A percentile compares a stretch with the other conserved stretches of the same genome.
Evolutionary conservation across 2,888 invertebrate genomes (phyloP).

Genomic region (Luperina nickerlii): DNA sequence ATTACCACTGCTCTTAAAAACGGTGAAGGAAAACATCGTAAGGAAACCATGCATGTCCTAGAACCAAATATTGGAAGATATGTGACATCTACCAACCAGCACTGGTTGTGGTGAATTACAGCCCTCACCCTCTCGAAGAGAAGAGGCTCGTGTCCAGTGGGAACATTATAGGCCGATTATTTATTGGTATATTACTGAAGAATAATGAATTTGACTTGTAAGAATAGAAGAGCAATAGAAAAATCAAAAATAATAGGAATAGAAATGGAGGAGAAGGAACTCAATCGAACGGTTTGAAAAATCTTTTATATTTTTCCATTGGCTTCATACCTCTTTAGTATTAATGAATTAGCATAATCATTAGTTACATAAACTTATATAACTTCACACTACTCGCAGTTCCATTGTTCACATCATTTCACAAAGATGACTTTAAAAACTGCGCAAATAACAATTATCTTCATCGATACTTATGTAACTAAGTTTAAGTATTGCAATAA

Average conservation of each 20-base stretch:
- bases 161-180: too few relatives aligned
- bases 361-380: slow-evolving; percentile 1
- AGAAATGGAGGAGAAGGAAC: neutral
- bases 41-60: too few relatives aligned
- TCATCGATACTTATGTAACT: neutral
- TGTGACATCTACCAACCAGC: too few relatives aligned
- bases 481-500: neutral
- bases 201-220: neutral
- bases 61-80: too few relatives aligned
- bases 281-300: neutral
- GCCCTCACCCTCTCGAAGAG: too few relatives aligned
- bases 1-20: too few relatives aligned
- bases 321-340: neutral
- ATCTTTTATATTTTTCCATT: neutral
- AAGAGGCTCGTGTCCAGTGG: too few relatives aligned
- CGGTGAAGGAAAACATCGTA: too few relatives aligned
- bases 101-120: too few relatives aligned
- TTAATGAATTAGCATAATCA: neutral
- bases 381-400: neutral
- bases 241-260: too few relatives aligned
- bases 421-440: slow-evolving; percentile 24
- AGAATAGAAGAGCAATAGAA: too few relatives aligned
- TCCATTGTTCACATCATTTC: slow-evolving; percentile 15
- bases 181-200: neutral
- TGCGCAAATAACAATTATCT: slow-evolving; percentile 14